Evolutionary conservation across 2,797 vertebrate species (phyloP), one percentile per base, ranked within the genome.

Genomic region (Rhadinocentrus ornatus): DNA sequence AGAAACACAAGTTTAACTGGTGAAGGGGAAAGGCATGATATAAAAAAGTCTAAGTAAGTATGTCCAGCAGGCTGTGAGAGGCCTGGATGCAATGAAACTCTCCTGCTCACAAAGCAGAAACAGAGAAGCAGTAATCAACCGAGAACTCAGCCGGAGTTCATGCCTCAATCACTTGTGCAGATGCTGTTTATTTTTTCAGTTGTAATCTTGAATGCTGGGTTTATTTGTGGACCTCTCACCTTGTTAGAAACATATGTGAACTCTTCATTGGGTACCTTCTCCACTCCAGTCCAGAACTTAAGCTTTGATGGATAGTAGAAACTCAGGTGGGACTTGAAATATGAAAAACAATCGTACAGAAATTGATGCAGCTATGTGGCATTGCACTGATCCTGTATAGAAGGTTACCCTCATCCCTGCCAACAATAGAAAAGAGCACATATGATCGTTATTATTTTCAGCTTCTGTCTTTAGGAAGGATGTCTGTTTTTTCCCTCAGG

Each of bases 131-230:
- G 46, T 62, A 75, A 69, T 78, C 64, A 60, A 58, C 37, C 18
- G 69, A 70, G 60, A 69, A 57, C 52, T 60, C 62, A 10, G 71
- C 37, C 53, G 0, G 22, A 57, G 62, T 80, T 80, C 76, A 71
- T 46, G 64, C 67, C 59, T 83, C 70, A 77, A 69, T 82, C 75
- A 46, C 73, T 82, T 69, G 31, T 44, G 69, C 81, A 85, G 79
- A 85, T 81, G 69, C 24, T 37, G 67, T 71, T 80, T 72, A 15
- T 72, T 41, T 72, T 69, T 67, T 70, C 50, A 48, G 57, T 62
- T 15, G 1, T 48, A 46, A 67, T 76, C 61, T 70, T 63, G 72
- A 63, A 72, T 52, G 39, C 34, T 56, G 3, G 32, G 34, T 64
- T 72, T 66, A 57, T 77, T 15, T 66, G 54, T 44, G 53, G 52